Base-by-base conservation (phyloP, 2,797 vertebrate species). In the Epinephelus malabaricus region DNA sequence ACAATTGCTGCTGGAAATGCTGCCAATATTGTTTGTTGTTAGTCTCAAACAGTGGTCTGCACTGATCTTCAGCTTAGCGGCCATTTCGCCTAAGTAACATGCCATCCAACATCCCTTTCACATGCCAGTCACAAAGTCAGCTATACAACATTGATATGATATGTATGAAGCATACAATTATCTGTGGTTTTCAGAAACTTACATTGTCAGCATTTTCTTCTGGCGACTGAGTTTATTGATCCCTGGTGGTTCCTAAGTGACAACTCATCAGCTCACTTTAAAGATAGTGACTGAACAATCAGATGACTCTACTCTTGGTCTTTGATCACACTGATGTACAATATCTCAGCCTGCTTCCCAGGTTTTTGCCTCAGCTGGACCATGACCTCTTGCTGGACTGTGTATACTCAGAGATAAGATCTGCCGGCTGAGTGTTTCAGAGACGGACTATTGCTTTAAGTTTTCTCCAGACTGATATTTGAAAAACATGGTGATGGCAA, bases 391-490 rank as follows among this genome's bases (percentile, higher is more conserved):
- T 43, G 64, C 34, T 81, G 61, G 61, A 73, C 51, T 72, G 14
- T 71, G 19, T 74, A 10, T 38, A 43, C n/a, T 79, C 23, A 56
- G 43, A 76, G 88, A 86, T 83, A 79, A 78, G 40, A 60, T 51
- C 34, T 65, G 59, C 25, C 69, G 46, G 15, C 21, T 47, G 58
- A 74, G 34, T 59, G 60, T 45, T 74, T 54, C 46, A 82, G 78
- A 89, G 91, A 91, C 80, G 73, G 82, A 92, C 70, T 80, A 85
- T 90, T 87, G 87, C 76, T 2, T 50, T 54, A 65, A 25, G 61
- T 6, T 27, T 62, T 50, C 4, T 71, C 47, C 51, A 79, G 83
- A 82, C 60, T 46, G 53, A 83, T 40, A 61, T 30, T 25, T 12
- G 25, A 71, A 61, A 49, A 61, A 49, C 27, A n/a, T 1, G 8